A percentile compares a stretch with the other conserved stretches of the same genome.
Conservation (phyloP, 2,113 vertebrate genomes). For the Oceanodroma tethys region DNA sequence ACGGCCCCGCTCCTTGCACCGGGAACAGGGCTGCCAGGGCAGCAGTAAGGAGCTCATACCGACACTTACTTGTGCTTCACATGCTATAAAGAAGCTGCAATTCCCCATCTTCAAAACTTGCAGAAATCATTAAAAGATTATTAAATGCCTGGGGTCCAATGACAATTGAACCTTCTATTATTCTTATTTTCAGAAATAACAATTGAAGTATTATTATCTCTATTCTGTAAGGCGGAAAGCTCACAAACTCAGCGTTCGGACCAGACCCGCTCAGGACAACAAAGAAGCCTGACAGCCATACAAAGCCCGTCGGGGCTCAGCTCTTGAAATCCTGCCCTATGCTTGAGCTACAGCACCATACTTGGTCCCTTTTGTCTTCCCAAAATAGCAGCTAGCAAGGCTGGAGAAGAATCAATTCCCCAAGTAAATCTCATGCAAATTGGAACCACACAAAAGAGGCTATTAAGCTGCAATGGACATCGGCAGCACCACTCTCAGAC, state of each 20-base stretch:
- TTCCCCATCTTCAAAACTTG: not conserved
- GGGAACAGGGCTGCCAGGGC: not conserved
- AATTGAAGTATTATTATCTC: slow-evolving; percentile 5
- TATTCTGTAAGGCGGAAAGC: not conserved
- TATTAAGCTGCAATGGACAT: slow-evolving; percentile 21
- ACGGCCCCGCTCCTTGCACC: not conserved
- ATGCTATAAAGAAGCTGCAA: not conserved
- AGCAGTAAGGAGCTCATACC: not conserved
- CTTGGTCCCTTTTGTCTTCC: slow-evolving; percentile 51
- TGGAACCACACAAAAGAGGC: slow-evolving; percentile 35
- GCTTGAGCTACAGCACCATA: slow-evolving; percentile 28
- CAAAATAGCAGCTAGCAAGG: slow-evolving; percentile 6
- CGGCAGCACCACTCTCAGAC: not conserved
- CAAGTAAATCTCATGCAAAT: slow-evolving; percentile 56
- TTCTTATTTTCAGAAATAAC: slow-evolving; percentile 4
- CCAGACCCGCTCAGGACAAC: not conserved
- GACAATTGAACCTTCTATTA: not conserved
- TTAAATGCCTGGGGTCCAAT: not conserved
- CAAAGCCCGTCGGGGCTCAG: not conserved
- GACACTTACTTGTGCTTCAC: not conserved
- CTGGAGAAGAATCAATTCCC: slow-evolving; percentile 25
- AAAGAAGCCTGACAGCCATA: not conserved
- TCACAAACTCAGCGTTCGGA: not conserved
- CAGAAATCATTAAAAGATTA: not conserved
- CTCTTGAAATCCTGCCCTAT: slow-evolving; percentile 19